phyloP scores from a whole-genome alignment of 53 echinoderm and acorn worm species.

The Crossaster papposus region DNA sequence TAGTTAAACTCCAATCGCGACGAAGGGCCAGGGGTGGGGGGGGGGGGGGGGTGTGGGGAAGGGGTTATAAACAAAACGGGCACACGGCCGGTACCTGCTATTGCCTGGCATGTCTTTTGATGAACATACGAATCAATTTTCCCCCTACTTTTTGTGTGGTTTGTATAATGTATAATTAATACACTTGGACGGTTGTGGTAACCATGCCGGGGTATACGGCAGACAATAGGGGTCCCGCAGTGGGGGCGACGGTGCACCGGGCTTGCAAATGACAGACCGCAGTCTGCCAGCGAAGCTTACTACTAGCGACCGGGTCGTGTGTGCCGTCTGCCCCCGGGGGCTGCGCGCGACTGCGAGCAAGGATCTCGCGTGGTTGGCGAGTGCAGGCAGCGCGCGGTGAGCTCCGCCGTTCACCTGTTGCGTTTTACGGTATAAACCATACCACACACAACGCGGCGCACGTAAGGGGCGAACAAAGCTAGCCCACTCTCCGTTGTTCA shows the following conservation, averaged over 20 bases:
- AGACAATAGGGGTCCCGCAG: slow-evolving; percentile 37
- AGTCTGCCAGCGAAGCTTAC: not conserved
- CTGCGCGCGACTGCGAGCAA: too few relatives aligned
- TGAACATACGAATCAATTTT: slow-evolving; percentile 3
- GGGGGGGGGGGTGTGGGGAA: too few relatives aligned
- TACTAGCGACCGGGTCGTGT: slow-evolving; percentile 29
- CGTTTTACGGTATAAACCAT: slow-evolving; percentile 39
- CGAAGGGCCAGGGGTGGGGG: too few relatives aligned
- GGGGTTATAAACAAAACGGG: too few relatives aligned
- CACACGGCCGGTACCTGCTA: not conserved
- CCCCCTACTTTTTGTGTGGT: slow-evolving; percentile 5
- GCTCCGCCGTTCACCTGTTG: slow-evolving; percentile 52
- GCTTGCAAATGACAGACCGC: not conserved
- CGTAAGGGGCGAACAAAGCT: slow-evolving; percentile 42
- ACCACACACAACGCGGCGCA: slow-evolving; percentile 4
- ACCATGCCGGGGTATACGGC: slow-evolving; percentile 29
- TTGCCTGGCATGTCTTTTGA: not conserved
- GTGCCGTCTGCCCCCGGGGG: slow-evolving; percentile 45
- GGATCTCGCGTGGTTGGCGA: slow-evolving; percentile 23
- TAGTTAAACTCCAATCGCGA: slow-evolving; percentile 8
- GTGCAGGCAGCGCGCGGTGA: slow-evolving; percentile 39
- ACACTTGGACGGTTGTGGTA: slow-evolving; percentile 23
- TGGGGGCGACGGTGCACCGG: not conserved
- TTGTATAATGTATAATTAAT: slow-evolving; percentile 19
- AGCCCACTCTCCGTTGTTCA: not conserved